A percentile compares a stretch with the other conserved stretches of the same genome.
phyloP scores from a whole-genome alignment of 2,888 invertebrate genomes.

The Idaea dimidiata region DNA sequence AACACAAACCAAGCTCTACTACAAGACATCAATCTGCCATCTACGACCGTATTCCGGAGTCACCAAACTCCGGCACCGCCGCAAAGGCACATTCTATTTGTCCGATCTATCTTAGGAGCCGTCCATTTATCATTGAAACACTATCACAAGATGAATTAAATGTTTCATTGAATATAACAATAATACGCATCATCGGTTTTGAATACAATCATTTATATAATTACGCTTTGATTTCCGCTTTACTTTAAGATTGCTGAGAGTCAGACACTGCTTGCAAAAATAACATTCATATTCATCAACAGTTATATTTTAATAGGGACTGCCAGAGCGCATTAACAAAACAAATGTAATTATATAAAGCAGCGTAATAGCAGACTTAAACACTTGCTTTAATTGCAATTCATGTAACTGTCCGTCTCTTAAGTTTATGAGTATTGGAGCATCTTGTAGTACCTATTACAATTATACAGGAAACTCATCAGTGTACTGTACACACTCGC shows the following conservation, averaged over 20 bases:
- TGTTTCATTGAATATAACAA: not conserved
- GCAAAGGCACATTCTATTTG: constrained; percentile 22
- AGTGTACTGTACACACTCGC: constrained; percentile 5
- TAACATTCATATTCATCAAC: not conserved
- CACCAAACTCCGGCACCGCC: constrained; percentile 26
- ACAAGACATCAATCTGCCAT: constrained; percentile 41
- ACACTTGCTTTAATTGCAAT: constrained; percentile 26
- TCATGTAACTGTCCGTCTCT: constrained; percentile 20
- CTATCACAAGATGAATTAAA: not conserved
- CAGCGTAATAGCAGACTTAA: constrained; percentile 2
- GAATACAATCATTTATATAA: not conserved
- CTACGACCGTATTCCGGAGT: constrained; percentile 29
- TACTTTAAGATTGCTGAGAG: not conserved
- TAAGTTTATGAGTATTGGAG: constrained; percentile 22
- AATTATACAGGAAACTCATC: constrained; percentile 17
- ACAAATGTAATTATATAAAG: constrained; percentile 20
- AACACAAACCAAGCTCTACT: constrained; percentile 28
- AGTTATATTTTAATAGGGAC: not conserved
- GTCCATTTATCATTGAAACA: not conserved
- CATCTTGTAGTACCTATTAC: constrained; percentile 8
- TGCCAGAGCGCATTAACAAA: not conserved
- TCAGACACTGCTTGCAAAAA: not conserved
- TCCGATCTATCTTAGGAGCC: not conserved
- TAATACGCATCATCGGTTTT: not conserved
- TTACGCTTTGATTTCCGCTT: not conserved